phyloP scores from a whole-genome alignment of 2,888 invertebrate species.

The Globia sparganii region DNA sequence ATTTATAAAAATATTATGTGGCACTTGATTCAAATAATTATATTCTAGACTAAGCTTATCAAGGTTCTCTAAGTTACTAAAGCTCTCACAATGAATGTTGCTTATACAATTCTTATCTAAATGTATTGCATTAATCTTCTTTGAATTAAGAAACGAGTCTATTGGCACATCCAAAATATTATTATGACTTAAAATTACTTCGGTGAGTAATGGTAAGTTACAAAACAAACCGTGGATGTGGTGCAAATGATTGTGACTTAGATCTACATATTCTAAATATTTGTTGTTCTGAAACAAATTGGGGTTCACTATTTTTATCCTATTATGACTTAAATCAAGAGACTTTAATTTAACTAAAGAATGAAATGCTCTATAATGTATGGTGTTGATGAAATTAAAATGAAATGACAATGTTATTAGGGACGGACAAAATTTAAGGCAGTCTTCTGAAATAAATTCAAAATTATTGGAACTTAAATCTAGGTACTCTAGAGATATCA shows the following conservation, averaged over 20 bases:
- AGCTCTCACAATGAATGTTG: constrained; percentile 94
- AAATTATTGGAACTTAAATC: constrained; percentile 97
- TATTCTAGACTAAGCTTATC: constrained; percentile 95
- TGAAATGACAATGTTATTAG: constrained; percentile 95
- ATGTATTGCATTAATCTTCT: constrained; percentile 94
- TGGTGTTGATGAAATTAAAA: constrained; percentile 95
- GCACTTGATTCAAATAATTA: constrained; percentile 95
- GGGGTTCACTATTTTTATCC: constrained; percentile 94
- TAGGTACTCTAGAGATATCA: constrained; percentile 94
- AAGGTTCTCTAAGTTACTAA: constrained; percentile 93
- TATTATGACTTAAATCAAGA: constrained; percentile 96
- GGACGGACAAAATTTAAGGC: constrained; percentile 96
- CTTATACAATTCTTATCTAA: constrained; percentile 96
- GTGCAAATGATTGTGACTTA: constrained; percentile 97
- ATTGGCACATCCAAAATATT: constrained; percentile 96
- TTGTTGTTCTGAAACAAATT: constrained; percentile 95
- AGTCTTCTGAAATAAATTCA: constrained; percentile 94
- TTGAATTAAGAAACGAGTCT: constrained; percentile 95
- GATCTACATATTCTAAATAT: constrained; percentile 94
- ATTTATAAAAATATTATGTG: constrained; percentile 94
- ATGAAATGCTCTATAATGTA: constrained; percentile 94
- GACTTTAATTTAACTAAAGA: constrained; percentile 94
- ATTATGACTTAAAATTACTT: constrained; percentile 96
- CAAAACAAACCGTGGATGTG: constrained; percentile 96
- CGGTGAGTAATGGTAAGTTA: constrained; percentile 94